phyloP scores from a whole-genome alignment of 2,113 vertebrate genomes.

The Centropristis striata region DNA sequence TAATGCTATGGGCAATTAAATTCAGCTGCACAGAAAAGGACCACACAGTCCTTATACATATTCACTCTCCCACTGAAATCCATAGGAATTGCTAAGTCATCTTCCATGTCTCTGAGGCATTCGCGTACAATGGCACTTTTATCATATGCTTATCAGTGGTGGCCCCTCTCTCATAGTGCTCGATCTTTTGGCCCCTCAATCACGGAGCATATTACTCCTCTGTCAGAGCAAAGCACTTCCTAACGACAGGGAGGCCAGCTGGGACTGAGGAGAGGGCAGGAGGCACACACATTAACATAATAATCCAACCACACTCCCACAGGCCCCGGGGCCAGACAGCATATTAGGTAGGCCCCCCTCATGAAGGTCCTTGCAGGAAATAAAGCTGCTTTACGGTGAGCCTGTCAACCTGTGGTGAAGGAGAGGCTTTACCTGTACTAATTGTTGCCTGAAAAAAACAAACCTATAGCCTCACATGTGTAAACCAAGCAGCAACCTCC shows the following conservation, averaged over 20 bases:
- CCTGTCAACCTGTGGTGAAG: slow-evolving; percentile 94
- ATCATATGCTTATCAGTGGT: slow-evolving; percentile 93
- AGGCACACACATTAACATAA: slow-evolving; percentile 99
- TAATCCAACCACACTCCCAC: slow-evolving; percentile 97
- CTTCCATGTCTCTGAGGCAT: slow-evolving; percentile 81
- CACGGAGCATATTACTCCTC: slow-evolving; percentile 99
- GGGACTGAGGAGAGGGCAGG: slow-evolving; percentile 98
- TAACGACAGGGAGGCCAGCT: slow-evolving; percentile 98
- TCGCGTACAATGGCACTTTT: slow-evolving; percentile 83
- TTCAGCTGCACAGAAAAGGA: slow-evolving; percentile 54
- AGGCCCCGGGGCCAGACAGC: slow-evolving; percentile 97
- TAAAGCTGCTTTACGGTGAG: slow-evolving; percentile 88
- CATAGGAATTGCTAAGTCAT: slow-evolving; percentile 81
- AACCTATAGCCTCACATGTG: background rate
- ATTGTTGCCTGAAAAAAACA: slow-evolving; percentile 80
- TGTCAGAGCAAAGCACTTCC: slow-evolving; percentile 99
- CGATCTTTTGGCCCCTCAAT: slow-evolving; percentile 99
- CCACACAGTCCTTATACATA: slow-evolving; percentile 79
- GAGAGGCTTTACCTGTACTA: slow-evolving; percentile 69
- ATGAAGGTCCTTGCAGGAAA: slow-evolving; percentile 83
- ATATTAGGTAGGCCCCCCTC: slow-evolving; percentile 93
- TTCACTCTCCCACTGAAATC: slow-evolving; percentile 77
- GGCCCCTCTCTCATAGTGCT: slow-evolving; percentile 86
- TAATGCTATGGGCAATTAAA: slow-evolving; percentile 85
- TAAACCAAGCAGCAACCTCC: too few relatives aligned